Base-by-base conservation (phyloP, 2,113 vertebrate genomes). In the Cariama cristata region DNA sequence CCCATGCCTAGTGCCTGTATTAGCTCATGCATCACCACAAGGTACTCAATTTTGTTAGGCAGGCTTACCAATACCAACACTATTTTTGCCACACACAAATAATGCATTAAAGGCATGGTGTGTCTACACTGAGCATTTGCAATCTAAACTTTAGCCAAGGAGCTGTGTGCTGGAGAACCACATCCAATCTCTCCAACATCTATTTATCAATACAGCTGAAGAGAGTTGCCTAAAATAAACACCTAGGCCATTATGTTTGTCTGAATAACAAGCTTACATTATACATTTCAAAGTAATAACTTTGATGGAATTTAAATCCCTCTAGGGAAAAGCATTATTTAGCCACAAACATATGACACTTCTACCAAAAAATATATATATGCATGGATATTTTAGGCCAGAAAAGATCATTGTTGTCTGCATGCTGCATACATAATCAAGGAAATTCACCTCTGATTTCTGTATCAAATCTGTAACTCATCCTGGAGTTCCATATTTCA, bases 271-370 rank as follows among this genome's bases (percentile, higher is more conserved):
- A 93, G 76, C 88, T 91, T 96, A 82, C 66, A 88, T 87, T 91
- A 95, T 73, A 91, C 73, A 94, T 85, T 87, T 91, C 85, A 93
- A 88, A 84, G 67, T 93, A 85, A 85, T 91, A 83, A 21, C 40
- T 88, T 96, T 93, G 81, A 92, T 81, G 79, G 94, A 95, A 96
- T 87, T 90, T 97, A 96, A 93, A 96, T 95, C 87, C 58, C 84
- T 86, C 74, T 69, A 93, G 62, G 86, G 74, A 75, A 96, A 74
- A 93, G 33, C 56, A 97, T 18, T 84, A 59, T 80, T 93, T 84
- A 95, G 63, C 64, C 44, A 86, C 68, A 93, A 95, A 81, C 60
- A 60, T 76, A 76, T 14, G 27, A 88, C 23, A 56, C n/a, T 62
- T 86, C 53, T 27, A 86, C 32, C 4, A 90, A 86, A 83, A 86